A percentile compares a stretch with the other conserved stretches of the same genome.
phyloP scores from a whole-genome alignment of 2,113 vertebrate genomes.

The Syngnathus typhle region DNA sequence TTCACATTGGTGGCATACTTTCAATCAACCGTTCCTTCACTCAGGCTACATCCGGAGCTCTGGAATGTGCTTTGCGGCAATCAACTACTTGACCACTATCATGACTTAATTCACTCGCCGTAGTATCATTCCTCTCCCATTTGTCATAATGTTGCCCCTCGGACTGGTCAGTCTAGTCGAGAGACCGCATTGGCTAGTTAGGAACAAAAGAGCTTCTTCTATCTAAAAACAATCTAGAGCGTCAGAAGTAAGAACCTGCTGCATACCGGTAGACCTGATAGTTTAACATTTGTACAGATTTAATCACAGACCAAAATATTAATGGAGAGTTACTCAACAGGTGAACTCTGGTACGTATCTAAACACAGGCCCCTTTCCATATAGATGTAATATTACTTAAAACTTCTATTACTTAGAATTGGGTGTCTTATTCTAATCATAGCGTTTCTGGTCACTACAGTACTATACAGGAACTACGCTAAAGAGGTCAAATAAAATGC shows the following conservation, averaged over 20 bases:
- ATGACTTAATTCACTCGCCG: neutral
- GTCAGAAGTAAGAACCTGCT: neutral
- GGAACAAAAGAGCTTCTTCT: neutral
- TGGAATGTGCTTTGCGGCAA: slow-evolving; percentile 6
- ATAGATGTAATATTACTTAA: too few relatives aligned
- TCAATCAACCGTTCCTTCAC: neutral
- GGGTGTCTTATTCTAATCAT: neutral
- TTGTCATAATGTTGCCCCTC: neutral
- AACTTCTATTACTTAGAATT: too few relatives aligned
- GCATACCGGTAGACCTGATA: too few relatives aligned
- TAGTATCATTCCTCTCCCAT: neutral
- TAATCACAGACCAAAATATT: neutral
- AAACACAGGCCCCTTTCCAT: too few relatives aligned
- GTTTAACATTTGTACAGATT: neutral
- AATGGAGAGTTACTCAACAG: neutral
- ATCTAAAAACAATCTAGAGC: neutral
- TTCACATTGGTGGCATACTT: neutral
- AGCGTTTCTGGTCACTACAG: neutral
- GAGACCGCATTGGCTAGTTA: neutral
- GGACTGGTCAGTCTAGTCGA: slow-evolving; percentile 11
- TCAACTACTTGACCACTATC: neutral
- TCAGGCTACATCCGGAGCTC: neutral
- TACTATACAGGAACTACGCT: neutral
- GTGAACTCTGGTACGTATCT: too few relatives aligned
- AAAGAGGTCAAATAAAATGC: neutral